A percentile compares a stretch with the other conserved stretches of the same genome.
phyloP scores from a whole-genome alignment of 2,797 vertebrate species.

The Pseudomugil gertrudae region DNA sequence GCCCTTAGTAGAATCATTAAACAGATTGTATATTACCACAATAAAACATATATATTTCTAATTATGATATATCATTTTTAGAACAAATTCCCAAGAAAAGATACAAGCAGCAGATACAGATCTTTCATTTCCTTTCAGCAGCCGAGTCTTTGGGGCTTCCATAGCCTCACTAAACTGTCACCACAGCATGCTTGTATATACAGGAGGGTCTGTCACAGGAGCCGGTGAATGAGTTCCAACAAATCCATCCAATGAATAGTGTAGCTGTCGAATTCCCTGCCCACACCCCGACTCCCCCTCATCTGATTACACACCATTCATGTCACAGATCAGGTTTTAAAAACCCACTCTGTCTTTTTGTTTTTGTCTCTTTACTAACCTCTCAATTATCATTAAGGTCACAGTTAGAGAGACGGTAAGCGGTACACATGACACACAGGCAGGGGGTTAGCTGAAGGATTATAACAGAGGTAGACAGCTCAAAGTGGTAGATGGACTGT shows the following conservation, averaged over 20 bases:
- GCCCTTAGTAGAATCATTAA: not conserved
- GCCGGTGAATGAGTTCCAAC: conserved; percentile 61
- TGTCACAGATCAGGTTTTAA: conserved; percentile 64
- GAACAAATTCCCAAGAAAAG: conserved; percentile 38
- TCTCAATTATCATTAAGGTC: conserved; percentile 65
- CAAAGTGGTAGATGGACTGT: conserved; percentile 60
- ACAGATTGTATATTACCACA: conserved; percentile 7
- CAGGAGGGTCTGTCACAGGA: conserved; percentile 81
- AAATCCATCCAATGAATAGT: conserved; percentile 68
- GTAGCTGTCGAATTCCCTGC: conserved; percentile 51
- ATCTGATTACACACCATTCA: conserved; percentile 69
- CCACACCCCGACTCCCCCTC: conserved; percentile 42
- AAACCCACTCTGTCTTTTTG: conserved; percentile 57
- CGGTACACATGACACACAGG: conserved; percentile 25
- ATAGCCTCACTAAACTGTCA: conserved; percentile 81
- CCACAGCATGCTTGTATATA: conserved; percentile 83
- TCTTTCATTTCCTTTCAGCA: conserved; percentile 35
- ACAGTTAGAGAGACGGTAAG: conserved; percentile 39
- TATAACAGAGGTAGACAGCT: conserved; percentile 51
- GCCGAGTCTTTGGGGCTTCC: conserved; percentile 50
- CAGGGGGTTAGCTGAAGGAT: conserved; percentile 13
- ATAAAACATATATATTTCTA: not conserved
- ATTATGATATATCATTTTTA: conserved; percentile 22
- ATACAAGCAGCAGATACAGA: conserved; percentile 42
- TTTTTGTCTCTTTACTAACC: conserved; percentile 58